A percentile compares a stretch with the other conserved stretches of the same genome.
Conservation (phyloP, 1,140 invertebrate species). For the Solen grandis region DNA sequence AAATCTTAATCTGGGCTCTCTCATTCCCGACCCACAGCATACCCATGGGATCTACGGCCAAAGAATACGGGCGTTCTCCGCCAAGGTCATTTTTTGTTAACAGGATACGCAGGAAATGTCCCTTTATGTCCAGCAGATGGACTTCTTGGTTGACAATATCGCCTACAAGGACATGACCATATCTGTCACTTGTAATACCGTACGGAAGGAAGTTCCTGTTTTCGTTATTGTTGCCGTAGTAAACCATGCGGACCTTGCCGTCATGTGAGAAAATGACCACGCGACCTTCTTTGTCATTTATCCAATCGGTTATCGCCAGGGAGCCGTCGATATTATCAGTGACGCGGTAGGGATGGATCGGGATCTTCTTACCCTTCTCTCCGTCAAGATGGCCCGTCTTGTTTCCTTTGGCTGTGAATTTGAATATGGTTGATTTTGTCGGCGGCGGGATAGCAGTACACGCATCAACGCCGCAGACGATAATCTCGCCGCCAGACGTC, state of each 20-base stretch:
- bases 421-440: constrained; percentile 40
- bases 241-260: constrained; percentile 46
- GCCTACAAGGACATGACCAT: constrained; percentile 44
- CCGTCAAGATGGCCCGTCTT: constrained; percentile 47
- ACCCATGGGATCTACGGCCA: constrained; percentile 43
- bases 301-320: constrained; percentile 37
- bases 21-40: constrained; percentile 49
- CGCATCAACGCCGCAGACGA: constrained; percentile 45
- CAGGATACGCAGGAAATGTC: constrained; percentile 40
- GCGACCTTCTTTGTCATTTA: constrained; percentile 48
- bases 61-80: constrained; percentile 40
- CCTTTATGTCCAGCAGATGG: constrained; percentile 47
- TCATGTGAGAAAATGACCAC: constrained; percentile 43
- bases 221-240: constrained; percentile 23
- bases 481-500: constrained; percentile 23
- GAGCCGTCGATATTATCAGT: constrained; percentile 53
- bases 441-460: constrained; percentile 44
- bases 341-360: constrained; percentile 44
- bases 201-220: constrained; percentile 42
- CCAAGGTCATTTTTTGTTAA: constrained; percentile 18
- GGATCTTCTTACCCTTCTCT: constrained; percentile 34
- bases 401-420: constrained; percentile 48
- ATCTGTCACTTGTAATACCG: constrained; percentile 43
- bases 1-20: constrained; percentile 41
- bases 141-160: constrained; percentile 44